These are phyloP conservation scores for Ginglymostoma cirratum DNA, from an alignment of 2,113 vertebrate species.

Conservation along the genomic window DNA sequence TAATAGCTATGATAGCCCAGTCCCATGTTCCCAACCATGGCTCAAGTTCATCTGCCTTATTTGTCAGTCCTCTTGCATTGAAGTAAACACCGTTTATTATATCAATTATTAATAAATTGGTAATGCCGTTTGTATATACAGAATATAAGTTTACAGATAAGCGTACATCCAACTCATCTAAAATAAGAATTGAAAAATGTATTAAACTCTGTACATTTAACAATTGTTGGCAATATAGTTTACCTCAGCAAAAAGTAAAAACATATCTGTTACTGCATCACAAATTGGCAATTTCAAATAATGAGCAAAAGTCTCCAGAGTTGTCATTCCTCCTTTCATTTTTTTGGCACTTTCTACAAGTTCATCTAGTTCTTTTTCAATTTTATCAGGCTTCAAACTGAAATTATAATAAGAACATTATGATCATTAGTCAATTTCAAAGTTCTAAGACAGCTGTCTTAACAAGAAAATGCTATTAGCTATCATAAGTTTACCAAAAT, in stretches of 20 bases:
- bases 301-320: constrained; percentile 67
- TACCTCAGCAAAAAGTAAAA: constrained; percentile 89
- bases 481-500: neutral
- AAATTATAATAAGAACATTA: neutral
- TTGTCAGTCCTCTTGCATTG: too few species aligned
- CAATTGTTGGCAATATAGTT: constrained; percentile 37
- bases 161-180: neutral
- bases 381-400: constrained; percentile 76
- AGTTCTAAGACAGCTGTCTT: neutral
- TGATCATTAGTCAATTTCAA: neutral
- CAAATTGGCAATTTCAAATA: constrained; percentile 73
- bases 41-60: too few species aligned
- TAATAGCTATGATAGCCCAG: too few species aligned
- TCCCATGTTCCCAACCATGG: too few species aligned
- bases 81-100: too few species aligned
- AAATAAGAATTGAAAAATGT: neutral
- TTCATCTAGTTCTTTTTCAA: constrained; percentile 69
- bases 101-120: neutral
- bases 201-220: neutral
- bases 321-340: constrained; percentile 57
- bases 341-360: constrained; percentile 63
- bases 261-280: constrained; percentile 70
- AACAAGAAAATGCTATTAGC: neutral
- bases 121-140: neutral
- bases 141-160: neutral